Percentiles rank a stretch among this genome's conserved stretches.
phyloP scores from a whole-genome alignment of 2,113 vertebrate genomes.

The Alectura lathami region DNA sequence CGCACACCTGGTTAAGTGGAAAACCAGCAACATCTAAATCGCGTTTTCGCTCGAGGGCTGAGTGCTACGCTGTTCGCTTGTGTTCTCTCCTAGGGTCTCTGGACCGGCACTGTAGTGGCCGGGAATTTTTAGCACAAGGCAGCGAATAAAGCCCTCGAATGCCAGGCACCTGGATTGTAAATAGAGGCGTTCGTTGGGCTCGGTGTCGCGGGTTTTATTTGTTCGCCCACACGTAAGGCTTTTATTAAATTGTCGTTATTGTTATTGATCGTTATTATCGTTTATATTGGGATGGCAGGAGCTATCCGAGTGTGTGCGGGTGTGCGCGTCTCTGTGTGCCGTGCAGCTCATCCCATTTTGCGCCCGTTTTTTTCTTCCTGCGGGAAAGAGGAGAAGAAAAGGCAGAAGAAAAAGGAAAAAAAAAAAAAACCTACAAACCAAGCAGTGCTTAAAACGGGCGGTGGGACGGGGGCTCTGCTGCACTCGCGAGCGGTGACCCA shows the following conservation, averaged over 20 bases:
- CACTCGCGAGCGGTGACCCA: too few relatives aligned
- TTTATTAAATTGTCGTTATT: background rate
- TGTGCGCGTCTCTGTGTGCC: background rate
- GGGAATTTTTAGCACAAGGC: background rate
- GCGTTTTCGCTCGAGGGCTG: conserved; percentile 43
- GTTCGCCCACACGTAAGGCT: conserved; percentile 2
- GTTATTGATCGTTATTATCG: conserved; percentile 42
- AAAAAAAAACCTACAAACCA: background rate
- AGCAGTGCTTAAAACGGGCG: too few relatives aligned
- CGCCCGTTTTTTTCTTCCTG: background rate
- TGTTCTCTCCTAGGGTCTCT: conserved; percentile 13
- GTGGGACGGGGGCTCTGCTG: background rate
- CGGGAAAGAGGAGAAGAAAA: background rate
- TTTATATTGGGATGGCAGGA: background rate
- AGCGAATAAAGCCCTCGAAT: conserved; percentile 37
- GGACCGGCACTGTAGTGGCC: background rate
- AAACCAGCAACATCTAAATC: background rate
- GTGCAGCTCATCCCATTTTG: background rate
- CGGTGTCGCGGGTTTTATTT: background rate
- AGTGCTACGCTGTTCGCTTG: background rate
- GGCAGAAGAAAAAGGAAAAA: too few relatives aligned
- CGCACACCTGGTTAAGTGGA: conserved; percentile 61
- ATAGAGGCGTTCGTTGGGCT: background rate
- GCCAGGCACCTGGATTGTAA: conserved; percentile 46
- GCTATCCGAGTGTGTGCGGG: background rate